phyloP scores from a whole-genome alignment of 2,113 vertebrate genomes.

The Herpetotheres cachinnans region DNA sequence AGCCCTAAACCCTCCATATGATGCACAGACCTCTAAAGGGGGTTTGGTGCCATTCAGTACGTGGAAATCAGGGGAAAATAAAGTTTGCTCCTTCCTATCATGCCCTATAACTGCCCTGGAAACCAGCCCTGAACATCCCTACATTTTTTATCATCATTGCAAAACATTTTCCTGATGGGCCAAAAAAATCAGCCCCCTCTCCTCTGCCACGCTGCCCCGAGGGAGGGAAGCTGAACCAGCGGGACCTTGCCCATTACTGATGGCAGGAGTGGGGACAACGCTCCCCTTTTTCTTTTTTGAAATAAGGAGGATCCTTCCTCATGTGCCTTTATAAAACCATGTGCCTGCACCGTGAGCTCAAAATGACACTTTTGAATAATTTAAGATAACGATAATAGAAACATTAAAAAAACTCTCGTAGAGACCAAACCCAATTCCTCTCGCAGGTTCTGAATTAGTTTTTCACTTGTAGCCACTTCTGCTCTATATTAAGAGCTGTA shows the following conservation, averaged over 20 bases:
- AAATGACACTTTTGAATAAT: slow-evolving; percentile 61
- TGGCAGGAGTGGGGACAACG: background rate
- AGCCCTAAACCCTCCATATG: background rate
- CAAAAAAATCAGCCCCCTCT: background rate
- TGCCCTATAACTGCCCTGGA: background rate
- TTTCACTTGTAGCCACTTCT: slow-evolving; percentile 43
- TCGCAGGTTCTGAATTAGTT: slow-evolving; percentile 34
- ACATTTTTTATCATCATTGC: background rate
- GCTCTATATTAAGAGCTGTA: slow-evolving; percentile 31
- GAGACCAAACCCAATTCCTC: slow-evolving; percentile 18
- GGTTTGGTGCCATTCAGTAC: background rate
- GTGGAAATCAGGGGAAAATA: background rate
- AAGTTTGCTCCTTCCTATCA: background rate
- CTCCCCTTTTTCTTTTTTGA: background rate
- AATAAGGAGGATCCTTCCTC: background rate
- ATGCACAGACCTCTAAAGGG: background rate
- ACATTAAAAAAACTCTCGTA: background rate
- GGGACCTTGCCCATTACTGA: background rate
- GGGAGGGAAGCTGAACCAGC: accelerated
- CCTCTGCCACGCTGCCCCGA: accelerated
- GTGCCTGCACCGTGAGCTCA: background rate
- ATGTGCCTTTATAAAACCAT: slow-evolving; percentile 13
- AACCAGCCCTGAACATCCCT: background rate
- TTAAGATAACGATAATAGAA: slow-evolving; percentile 62
- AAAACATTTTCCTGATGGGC: background rate